Percentiles rank a stretch among this genome's conserved stretches.
These are phyloP conservation scores for Listrodromus nycthemerus DNA, from an alignment of 2,888 invertebrate species.

Conservation along the genomic window DNA sequence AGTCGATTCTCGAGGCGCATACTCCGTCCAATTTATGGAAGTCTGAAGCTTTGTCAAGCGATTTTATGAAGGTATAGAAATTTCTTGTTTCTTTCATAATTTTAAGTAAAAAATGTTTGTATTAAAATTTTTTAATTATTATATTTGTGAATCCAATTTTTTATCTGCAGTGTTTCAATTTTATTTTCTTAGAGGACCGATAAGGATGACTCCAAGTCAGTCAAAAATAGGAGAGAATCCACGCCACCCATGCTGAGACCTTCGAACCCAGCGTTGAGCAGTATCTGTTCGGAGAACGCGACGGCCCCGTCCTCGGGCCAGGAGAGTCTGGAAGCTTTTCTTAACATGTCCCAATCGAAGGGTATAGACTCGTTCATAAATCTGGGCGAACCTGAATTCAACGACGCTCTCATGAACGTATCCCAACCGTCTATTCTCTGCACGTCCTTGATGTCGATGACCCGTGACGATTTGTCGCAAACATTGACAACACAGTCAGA, in stretches of 20 bases:
- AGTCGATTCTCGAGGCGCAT: constrained; percentile 79
- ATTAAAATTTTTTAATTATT: neutral
- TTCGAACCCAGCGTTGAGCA: constrained; percentile 47
- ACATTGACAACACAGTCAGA: constrained; percentile 46
- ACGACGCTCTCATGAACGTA: constrained; percentile 78
- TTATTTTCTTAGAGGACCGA: constrained; percentile 56
- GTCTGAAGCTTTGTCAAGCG: constrained; percentile 16
- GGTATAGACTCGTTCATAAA: constrained; percentile 81
- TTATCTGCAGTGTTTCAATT: neutral
- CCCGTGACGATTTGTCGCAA: constrained; percentile 53
- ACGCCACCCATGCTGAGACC: constrained; percentile 78
- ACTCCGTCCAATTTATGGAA: constrained; percentile 60
- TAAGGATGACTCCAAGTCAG: constrained; percentile 46
- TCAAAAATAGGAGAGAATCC: constrained; percentile 62
- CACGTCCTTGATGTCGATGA: constrained; percentile 73
- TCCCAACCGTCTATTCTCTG: constrained; percentile 80
- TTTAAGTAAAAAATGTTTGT: neutral
- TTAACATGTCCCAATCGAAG: constrained; percentile 80
- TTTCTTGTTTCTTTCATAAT: neutral
- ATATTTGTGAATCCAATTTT: neutral
- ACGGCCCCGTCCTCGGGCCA: constrained; percentile 73
- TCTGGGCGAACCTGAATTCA: constrained; percentile 78
- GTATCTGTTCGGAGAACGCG: constrained; percentile 25
- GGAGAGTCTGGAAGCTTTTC: constrained; percentile 81
- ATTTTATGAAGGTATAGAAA: constrained; percentile 21